Percentiles rank a stretch among this genome's conserved stretches.
Evolutionary conservation across 2,797 vertebrate species (phyloP).

Genomic region (Paramormyrops hopkinsi): DNA sequence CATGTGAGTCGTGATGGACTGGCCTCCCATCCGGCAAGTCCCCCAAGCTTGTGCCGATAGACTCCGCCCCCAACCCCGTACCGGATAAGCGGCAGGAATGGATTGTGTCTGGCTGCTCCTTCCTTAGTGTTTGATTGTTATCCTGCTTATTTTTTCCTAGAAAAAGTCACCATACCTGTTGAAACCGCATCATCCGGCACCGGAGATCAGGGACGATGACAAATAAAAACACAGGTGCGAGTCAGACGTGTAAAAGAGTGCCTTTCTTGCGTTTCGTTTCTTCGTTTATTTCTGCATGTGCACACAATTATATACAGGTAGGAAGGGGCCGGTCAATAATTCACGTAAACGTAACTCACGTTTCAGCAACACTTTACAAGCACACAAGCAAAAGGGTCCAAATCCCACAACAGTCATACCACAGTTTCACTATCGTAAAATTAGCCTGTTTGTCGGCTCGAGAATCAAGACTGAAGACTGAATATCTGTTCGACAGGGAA

Average conservation of each 20-base stretch:
- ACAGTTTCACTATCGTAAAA: constrained; percentile 72
- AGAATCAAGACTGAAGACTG: constrained; percentile 32
- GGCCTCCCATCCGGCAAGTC: neutral
- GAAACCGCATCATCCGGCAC: neutral
- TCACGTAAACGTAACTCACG: constrained; percentile 78
- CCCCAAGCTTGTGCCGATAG: neutral
- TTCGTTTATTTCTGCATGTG: constrained; percentile 76
- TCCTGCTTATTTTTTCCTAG: neutral
- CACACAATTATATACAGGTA: constrained; percentile 78
- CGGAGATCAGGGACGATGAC: neutral
- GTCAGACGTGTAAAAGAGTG: neutral
- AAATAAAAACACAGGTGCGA: neutral
- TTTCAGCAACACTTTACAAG: constrained; percentile 83
- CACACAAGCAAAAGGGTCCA: constrained; percentile 80
- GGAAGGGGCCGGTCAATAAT: constrained; percentile 68
- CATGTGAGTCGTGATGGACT: neutral
- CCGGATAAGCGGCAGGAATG: neutral
- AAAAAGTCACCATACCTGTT: neutral
- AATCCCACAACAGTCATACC: constrained; percentile 65
- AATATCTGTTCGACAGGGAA: constrained; percentile 35
- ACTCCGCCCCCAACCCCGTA: neutral
- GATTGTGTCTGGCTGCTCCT: too few species aligned
- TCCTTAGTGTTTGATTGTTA: neutral
- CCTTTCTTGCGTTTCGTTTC: constrained; percentile 12
- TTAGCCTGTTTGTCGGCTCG: constrained; percentile 63